A percentile compares a stretch with the other conserved stretches of the same genome.
These are phyloP conservation scores for Typhlichthys subterraneus DNA, from an alignment of 2,797 vertebrate species.

Conservation along the genomic window DNA sequence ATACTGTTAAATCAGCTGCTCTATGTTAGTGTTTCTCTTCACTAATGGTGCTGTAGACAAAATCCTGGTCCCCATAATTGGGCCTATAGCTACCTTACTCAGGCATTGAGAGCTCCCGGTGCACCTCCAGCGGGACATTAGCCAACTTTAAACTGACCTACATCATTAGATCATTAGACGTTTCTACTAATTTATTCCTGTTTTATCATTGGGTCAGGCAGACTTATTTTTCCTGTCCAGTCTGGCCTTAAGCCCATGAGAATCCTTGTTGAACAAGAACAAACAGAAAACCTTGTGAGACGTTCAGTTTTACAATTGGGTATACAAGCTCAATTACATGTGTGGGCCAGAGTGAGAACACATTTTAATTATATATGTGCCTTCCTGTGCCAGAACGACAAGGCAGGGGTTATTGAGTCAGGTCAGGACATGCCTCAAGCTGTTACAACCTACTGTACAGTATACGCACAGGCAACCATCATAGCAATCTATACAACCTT, in stretches of 20 bases:
- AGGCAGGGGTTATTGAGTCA: conserved; percentile 31
- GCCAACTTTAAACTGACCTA: too few relatives aligned
- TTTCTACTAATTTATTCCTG: conserved; percentile 1
- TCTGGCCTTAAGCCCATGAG: conserved; percentile 5
- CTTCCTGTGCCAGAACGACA: conserved; percentile 28
- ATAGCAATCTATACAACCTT: conserved; percentile 35
- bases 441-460: conserved; percentile 31
- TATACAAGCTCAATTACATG: conserved; percentile 60
- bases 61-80: too few relatives aligned
- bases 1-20: too few relatives aligned
- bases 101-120: too few relatives aligned
- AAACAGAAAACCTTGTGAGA: conserved; percentile 32
- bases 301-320: conserved; percentile 31
- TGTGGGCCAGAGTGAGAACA: conserved; percentile 49
- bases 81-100: too few relatives aligned
- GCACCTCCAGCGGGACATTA: background rate
- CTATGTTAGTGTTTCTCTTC: too few relatives aligned
- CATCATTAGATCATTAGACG: too few relatives aligned
- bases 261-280: conserved; percentile 8
- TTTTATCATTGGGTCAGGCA: conserved; percentile 30
- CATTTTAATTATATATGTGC: conserved; percentile 57
- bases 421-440: conserved; percentile 45
- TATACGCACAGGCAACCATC: conserved; percentile 47
- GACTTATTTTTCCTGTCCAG: conserved; percentile 24
- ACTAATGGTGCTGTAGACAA: too few relatives aligned